These are phyloP conservation scores for Athrips mouffetella DNA, from an alignment of 2,888 invertebrate genomes.

Conservation along the genomic window DNA sequence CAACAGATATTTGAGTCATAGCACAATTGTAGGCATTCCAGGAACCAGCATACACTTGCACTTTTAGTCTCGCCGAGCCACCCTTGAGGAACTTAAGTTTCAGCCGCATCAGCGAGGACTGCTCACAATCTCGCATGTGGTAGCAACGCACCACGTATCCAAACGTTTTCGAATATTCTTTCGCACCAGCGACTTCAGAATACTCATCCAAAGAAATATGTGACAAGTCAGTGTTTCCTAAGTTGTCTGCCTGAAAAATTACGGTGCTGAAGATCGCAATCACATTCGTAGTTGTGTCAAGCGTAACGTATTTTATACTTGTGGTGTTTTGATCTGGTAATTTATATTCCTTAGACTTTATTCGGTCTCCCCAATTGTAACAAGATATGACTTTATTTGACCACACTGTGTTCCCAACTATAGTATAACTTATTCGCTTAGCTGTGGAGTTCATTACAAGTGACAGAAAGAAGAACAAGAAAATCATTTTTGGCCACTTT, in stretches of 20 bases:
- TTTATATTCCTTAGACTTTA: background rate
- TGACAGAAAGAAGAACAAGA: background rate
- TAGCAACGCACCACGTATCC: background rate
- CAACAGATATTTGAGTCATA: background rate
- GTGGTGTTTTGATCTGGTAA: background rate
- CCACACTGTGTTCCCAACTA: background rate
- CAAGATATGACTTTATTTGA: background rate
- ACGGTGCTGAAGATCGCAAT: background rate
- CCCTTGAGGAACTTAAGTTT: background rate
- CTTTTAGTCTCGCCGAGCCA: background rate
- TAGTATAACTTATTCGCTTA: background rate
- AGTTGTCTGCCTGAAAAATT: background rate
- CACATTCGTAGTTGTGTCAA: background rate
- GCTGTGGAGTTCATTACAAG: background rate
- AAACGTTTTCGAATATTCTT: background rate
- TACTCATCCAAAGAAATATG: background rate
- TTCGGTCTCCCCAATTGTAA: slow-evolving; percentile 1
- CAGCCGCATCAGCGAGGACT: background rate
- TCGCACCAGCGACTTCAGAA: background rate
- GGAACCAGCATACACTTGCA: background rate
- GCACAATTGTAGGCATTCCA: background rate
- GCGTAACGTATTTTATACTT: background rate
- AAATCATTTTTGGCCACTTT: background rate
- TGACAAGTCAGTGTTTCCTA: background rate
- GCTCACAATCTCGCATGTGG: background rate